Percentiles rank a stretch among this genome's conserved stretches.
phyloP scores from a whole-genome alignment of 1,140 invertebrate species.

The Tetragnatha versicolor region DNA sequence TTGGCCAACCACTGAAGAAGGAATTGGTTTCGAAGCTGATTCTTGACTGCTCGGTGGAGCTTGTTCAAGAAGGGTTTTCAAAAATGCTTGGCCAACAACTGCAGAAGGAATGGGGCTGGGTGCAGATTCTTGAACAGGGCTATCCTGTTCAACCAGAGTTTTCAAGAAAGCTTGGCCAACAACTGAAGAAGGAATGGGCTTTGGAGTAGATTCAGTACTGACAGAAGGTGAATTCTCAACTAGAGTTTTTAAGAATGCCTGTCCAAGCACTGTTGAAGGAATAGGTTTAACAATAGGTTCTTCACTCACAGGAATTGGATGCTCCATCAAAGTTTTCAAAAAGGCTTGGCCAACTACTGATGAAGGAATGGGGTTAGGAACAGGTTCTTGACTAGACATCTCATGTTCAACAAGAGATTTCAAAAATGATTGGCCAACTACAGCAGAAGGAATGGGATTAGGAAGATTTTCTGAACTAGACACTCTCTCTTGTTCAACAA shows the following conservation, averaged over 20 bases:
- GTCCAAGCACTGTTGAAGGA: constrained; percentile 40
- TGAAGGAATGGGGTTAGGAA: constrained; percentile 2
- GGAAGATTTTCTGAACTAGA: background rate
- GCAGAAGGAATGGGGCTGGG: background rate
- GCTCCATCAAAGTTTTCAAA: constrained; percentile 36
- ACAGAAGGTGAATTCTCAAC: background rate
- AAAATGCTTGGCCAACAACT: constrained; percentile 40
- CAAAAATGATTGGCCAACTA: constrained; percentile 43
- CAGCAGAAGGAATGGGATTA: constrained; percentile 36
- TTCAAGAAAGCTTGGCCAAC: constrained; percentile 13
- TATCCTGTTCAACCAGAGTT: background rate
- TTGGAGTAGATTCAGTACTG: background rate
- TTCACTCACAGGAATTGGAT: background rate
- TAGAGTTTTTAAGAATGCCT: constrained; percentile 44
- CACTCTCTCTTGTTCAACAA: background rate
- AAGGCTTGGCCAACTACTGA: constrained; percentile 43
- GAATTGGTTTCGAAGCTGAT: background rate
- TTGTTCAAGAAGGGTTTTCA: constrained; percentile 21
- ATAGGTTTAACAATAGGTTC: background rate
- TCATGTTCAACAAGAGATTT: constrained; percentile 28
- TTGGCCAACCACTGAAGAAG: constrained; percentile 16
- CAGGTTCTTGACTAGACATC: background rate
- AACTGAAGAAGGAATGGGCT: background rate
- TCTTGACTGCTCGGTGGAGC: background rate
- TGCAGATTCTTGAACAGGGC: background rate